These are phyloP conservation scores for Tympanuchus pallidicinctus DNA, from an alignment of 2,113 vertebrate genomes.

Conservation along the genomic window DNA sequence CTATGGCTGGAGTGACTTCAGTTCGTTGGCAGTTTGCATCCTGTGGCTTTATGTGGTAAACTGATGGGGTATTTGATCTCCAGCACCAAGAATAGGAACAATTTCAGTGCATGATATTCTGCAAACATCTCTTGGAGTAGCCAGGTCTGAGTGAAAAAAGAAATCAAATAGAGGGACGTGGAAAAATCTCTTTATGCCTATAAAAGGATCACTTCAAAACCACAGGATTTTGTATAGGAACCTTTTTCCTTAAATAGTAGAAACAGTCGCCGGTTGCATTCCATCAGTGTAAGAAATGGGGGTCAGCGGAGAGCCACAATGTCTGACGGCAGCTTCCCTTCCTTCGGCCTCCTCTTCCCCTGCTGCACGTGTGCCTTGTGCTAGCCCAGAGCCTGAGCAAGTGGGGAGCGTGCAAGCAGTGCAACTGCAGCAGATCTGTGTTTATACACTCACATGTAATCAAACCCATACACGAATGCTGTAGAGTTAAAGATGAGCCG, in stretches of 20 bases:
- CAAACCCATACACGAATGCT: background rate
- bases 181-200: slow-evolving; percentile 71
- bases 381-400: background rate
- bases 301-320: background rate
- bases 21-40: background rate
- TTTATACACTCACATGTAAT: background rate
- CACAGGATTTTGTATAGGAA: slow-evolving; percentile 67
- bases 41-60: slow-evolving; percentile 19
- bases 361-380: rapidly evolving
- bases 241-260: slow-evolving; percentile 70
- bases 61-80: background rate
- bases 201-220: slow-evolving; percentile 72
- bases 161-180: slow-evolving; percentile 52
- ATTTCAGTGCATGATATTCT: background rate
- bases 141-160: slow-evolving; percentile 36
- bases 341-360: background rate
- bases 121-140: slow-evolving; percentile 14
- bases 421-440: background rate
- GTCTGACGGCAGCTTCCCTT: background rate
- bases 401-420: background rate
- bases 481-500: background rate
- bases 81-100: slow-evolving; percentile 4
- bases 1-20: background rate
- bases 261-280: slow-evolving; percentile 40
- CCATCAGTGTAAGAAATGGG: slow-evolving; percentile 38